Evolutionary conservation across 2,113 vertebrate genomes (phyloP).

Genomic region (Penelope pileata): DNA sequence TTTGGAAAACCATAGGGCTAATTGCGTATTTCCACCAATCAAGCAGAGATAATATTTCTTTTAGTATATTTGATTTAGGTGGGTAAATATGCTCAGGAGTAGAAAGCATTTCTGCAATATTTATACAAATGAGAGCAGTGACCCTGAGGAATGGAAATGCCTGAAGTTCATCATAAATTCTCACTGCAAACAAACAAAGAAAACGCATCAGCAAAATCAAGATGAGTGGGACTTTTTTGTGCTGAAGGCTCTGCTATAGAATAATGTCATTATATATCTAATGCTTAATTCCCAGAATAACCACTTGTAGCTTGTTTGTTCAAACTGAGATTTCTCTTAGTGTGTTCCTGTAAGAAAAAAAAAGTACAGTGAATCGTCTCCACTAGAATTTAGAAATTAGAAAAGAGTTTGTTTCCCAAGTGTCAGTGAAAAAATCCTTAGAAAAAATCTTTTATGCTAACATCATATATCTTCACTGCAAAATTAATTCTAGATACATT

Average conservation of each 20-base stretch:
- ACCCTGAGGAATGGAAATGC: background rate
- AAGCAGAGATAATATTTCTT: background rate
- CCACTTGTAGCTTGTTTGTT: background rate
- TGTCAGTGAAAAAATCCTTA: background rate
- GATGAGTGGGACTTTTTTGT: background rate
- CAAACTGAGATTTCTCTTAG: background rate
- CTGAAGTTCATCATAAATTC: background rate
- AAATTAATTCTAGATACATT: background rate
- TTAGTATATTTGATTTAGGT: background rate
- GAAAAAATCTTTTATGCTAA: background rate
- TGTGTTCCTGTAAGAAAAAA: background rate
- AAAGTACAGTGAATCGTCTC: background rate
- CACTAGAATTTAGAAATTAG: background rate
- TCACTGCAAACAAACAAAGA: background rate
- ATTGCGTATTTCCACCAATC: background rate
- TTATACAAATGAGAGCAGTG: background rate
- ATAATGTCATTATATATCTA: background rate
- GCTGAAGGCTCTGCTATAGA: background rate
- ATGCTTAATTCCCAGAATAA: background rate
- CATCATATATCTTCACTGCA: background rate
- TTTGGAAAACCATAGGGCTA: background rate
- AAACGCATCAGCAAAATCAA: background rate
- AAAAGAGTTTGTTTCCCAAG: background rate
- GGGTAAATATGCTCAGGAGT: background rate
- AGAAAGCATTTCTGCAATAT: background rate